Base-by-base conservation (phyloP, 2,113 vertebrate species). In the Gallinago undulata region DNA sequence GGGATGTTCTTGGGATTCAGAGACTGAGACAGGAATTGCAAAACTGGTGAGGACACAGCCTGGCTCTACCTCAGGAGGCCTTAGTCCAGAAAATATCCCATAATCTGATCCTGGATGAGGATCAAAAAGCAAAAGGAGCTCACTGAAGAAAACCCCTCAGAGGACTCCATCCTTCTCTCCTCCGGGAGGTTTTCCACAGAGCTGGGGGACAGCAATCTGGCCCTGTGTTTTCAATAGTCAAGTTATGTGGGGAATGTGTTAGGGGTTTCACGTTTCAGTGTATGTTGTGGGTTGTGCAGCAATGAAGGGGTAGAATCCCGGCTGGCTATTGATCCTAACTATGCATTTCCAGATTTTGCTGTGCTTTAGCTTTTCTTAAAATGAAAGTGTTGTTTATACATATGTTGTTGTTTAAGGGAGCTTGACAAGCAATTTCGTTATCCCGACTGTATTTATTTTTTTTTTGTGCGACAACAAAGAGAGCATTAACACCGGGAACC, bases 221-320 rank as follows among this genome's bases (percentile, higher is more conserved):
- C 69, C 35, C 88, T 43, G 66, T 92, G 94, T 91, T 96, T 96
- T 89, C 90, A 89, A 66, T 76, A 91, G 86, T 41, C 4, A 90
- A 96, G 96, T 84, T 96, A 96, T 96, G 96, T 82, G 83, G 95
- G 64, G 95, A 96, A 97, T 95, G 93, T 37, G 88, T 89, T 35
- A n/a, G 77, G 84, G 53, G 96, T 96, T 96, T 96, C 94, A 82
- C 64, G 80, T 96, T 96, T 96, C 95, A 96, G 57, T 17, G 68
- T 45, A 11, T 75, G 76, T 57, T 93, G 76, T 68, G 86, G 86
- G 80, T 12, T 94, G 69, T 66, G 62, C 64, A 72, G 94, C 60
- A 78, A 33, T 35, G 57, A 75, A 72, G 53, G 76, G 77, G 60
- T 51, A 66, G 89, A 68, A 89, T 45, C 31, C 69, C 73, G 66